Conservation (phyloP, 2,888 invertebrate genomes). For the Nineta flava region DNA sequence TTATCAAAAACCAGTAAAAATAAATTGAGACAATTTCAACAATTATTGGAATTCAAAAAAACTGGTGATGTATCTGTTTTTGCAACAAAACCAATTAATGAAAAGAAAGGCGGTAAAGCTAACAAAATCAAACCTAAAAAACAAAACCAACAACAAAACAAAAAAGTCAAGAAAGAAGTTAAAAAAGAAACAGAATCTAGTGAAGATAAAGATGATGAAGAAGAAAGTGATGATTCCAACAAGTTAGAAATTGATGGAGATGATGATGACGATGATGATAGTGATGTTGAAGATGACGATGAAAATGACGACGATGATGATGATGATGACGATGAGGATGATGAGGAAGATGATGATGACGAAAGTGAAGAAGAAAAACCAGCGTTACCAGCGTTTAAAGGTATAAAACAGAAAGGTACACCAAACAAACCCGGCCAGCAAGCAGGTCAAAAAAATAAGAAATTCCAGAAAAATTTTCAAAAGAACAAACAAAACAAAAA, state of each 20-base stretch:
- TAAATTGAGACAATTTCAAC: neutral
- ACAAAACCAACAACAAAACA: slow-evolving; percentile 5
- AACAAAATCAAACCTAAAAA: neutral
- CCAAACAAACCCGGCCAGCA: neutral
- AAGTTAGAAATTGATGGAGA: neutral
- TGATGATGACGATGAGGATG: slow-evolving; percentile 9
- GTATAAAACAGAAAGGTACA: neutral
- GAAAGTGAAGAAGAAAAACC: slow-evolving; percentile 1
- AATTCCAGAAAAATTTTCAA: no score
- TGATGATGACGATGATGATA: slow-evolving; percentile 7
- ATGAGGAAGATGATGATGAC: slow-evolving; percentile 5
- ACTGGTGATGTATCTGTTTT: neutral
- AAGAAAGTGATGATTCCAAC: slow-evolving; percentile 6
- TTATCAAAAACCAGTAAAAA: neutral
- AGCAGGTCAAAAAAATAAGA: neutral
- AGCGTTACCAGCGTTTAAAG: neutral
- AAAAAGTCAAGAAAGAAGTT: slow-evolving; percentile 3
- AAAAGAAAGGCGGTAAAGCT: neutral
- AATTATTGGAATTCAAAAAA: neutral
- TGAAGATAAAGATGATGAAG: slow-evolving; percentile 12
- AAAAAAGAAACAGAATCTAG: slow-evolving; percentile 7
- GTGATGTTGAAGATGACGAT: neutral
- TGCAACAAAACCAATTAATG: neutral
- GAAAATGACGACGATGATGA: neutral
- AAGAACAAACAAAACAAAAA: no score